Evolutionary conservation across 2,888 invertebrate species (phyloP).

Genomic region (Aradus depressus): DNA sequence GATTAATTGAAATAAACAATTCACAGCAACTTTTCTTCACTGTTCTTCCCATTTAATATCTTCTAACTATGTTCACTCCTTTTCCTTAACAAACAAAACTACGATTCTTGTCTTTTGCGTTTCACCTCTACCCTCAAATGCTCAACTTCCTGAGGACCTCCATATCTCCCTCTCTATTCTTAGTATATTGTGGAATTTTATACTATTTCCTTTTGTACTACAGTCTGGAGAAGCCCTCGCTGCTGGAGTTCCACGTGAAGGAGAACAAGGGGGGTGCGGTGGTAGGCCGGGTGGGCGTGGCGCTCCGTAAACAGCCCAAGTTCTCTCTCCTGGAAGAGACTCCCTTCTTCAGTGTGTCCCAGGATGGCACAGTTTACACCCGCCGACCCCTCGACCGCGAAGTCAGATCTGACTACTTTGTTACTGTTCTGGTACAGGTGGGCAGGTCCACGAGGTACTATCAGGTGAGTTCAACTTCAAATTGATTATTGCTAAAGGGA

Average conservation of each 20-base stretch:
- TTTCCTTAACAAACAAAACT: no score
- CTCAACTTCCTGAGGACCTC: no score
- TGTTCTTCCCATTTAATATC: no score
- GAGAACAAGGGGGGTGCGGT: slow-evolving; percentile 63
- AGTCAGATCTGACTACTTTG: slow-evolving; percentile 54
- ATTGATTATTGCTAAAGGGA: no score
- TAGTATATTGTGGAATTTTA: no score
- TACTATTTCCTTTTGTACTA: slow-evolving; percentile 33
- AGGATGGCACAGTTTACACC: slow-evolving; percentile 68
- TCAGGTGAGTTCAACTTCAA: slow-evolving; percentile 48
- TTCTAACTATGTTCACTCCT: no score
- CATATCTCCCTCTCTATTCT: no score
- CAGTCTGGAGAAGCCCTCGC: slow-evolving; percentile 56
- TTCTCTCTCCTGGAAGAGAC: slow-evolving; percentile 76
- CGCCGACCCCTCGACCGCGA: slow-evolving; percentile 67
- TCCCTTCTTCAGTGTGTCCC: slow-evolving; percentile 60
- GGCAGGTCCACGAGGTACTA: slow-evolving; percentile 59
- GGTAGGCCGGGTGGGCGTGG: slow-evolving; percentile 51
- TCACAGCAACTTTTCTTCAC: no score
- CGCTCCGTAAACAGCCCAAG: slow-evolving; percentile 43
- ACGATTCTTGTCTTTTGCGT: no score
- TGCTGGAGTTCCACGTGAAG: slow-evolving; percentile 61
- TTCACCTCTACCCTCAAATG: no score
- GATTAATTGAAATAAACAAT: no score
- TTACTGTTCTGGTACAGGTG: slow-evolving; percentile 71